Evolutionary conservation across 2,113 vertebrate genomes (phyloP).

Genomic region (Chaetops frenatus): DNA sequence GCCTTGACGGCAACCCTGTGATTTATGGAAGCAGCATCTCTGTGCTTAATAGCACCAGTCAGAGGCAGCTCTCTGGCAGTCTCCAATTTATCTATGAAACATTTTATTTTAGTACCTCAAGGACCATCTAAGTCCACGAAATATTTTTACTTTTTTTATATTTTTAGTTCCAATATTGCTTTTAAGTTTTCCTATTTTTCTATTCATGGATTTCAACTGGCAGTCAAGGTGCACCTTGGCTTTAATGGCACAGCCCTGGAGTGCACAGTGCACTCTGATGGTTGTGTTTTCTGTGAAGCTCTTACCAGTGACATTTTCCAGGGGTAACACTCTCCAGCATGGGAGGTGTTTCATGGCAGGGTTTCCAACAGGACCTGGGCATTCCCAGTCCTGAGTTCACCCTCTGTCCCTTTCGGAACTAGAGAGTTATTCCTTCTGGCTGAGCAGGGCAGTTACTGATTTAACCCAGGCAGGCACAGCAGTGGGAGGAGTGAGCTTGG

Average conservation of each 20-base stretch:
- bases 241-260: neutral
- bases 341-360: neutral
- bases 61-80: neutral
- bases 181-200: neutral
- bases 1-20: neutral
- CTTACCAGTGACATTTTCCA: neutral
- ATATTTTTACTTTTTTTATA: neutral
- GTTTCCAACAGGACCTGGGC: neutral
- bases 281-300: neutral
- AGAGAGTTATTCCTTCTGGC: neutral
- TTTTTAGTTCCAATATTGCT: neutral
- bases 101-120: neutral
- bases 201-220: neutral
- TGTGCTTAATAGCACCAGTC: neutral
- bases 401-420: neutral
- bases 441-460: neutral
- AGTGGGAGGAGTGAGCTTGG: neutral
- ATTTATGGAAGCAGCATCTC: neutral
- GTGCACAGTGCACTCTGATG: neutral
- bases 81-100: neutral
- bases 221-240: neutral
- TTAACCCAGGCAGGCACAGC: neutral
- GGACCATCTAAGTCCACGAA: neutral
- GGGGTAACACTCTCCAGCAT: accelerated
- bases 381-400: neutral